Conservation (phyloP, 2,888 invertebrate genomes). For the Cactoblastis cactorum region DNA sequence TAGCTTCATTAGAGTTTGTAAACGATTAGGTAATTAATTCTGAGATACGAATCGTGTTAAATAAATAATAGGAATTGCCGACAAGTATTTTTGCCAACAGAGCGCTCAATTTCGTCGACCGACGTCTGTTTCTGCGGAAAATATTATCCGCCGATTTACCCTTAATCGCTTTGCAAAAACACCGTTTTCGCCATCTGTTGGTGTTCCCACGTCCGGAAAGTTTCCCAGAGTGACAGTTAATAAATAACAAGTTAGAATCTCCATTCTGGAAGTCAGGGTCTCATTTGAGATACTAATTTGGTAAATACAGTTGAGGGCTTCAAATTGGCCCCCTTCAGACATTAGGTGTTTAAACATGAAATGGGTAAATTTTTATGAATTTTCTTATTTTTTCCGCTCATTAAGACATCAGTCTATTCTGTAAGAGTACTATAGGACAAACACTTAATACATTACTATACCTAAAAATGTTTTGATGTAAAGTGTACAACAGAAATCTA, state of each 20-base stretch:
- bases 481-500: not conserved
- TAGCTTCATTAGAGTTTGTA: slow-evolving; percentile 4
- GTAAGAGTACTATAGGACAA: no score
- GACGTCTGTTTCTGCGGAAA: slow-evolving; percentile 29
- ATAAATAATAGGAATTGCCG: slow-evolving; percentile 10
- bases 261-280: slow-evolving; percentile 21
- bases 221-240: slow-evolving; percentile 41
- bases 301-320: slow-evolving; percentile 51
- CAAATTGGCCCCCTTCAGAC: slow-evolving; percentile 44
- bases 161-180: slow-evolving; percentile 41
- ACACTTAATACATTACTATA: no score
- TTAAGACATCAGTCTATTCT: no score
- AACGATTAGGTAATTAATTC: slow-evolving; percentile 12
- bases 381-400: no score
- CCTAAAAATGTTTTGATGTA: no score
- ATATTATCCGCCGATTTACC: slow-evolving; percentile 38
- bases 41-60: slow-evolving; percentile 4
- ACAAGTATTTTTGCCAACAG: slow-evolving; percentile 14
- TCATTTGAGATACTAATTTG: slow-evolving; percentile 39
- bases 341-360: slow-evolving; percentile 12
- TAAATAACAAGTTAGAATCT: slow-evolving; percentile 58
- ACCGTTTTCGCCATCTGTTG: slow-evolving; percentile 38
- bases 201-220: slow-evolving; percentile 40
- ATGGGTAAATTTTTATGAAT: no score
- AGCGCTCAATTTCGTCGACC: slow-evolving; percentile 23